Conservation (phyloP, 2,888 invertebrate species). For the Andrena haemorrhoa region DNA sequence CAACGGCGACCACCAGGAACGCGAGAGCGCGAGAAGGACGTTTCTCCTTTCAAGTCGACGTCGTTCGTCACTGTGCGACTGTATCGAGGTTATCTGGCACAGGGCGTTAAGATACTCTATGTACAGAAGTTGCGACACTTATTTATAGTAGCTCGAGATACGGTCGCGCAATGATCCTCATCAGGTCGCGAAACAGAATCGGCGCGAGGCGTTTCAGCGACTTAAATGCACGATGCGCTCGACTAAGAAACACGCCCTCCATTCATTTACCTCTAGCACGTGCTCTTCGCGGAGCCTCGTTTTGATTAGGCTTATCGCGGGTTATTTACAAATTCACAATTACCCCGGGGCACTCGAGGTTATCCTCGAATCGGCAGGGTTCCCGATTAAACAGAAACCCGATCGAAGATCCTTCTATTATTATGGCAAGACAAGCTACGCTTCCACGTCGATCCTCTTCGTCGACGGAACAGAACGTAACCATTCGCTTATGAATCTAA, state of each 20-base stretch:
- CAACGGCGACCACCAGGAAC: conserved; percentile 36
- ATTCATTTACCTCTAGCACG: background rate
- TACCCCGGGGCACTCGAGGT: background rate
- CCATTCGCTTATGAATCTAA: conserved; percentile 43
- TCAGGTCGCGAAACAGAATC: background rate
- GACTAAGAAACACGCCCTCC: background rate
- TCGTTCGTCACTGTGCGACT: conserved; percentile 38
- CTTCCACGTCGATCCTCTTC: background rate
- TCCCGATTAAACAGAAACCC: background rate
- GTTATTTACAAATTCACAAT: conserved; percentile 63
- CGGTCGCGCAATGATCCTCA: conserved; percentile 51
- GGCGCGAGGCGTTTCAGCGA: background rate
- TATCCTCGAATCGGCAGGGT: background rate
- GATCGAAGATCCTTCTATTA: conserved; percentile 30
- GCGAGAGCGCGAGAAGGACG: conserved; percentile 25
- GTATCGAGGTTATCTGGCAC: conserved; percentile 67
- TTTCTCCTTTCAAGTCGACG: background rate
- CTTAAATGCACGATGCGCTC: too few species aligned
- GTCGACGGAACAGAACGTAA: conserved; percentile 4
- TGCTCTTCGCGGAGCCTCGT: background rate
- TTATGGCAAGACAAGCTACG: conserved; percentile 58
- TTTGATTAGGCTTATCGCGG: conserved; percentile 28
- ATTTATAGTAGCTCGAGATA: conserved; percentile 44
- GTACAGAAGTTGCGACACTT: conserved; percentile 53
- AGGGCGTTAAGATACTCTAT: conserved; percentile 52